Evolutionary conservation across 2,888 invertebrate genomes (phyloP).

Genomic region (Dryocosmus kuriphilus): DNA sequence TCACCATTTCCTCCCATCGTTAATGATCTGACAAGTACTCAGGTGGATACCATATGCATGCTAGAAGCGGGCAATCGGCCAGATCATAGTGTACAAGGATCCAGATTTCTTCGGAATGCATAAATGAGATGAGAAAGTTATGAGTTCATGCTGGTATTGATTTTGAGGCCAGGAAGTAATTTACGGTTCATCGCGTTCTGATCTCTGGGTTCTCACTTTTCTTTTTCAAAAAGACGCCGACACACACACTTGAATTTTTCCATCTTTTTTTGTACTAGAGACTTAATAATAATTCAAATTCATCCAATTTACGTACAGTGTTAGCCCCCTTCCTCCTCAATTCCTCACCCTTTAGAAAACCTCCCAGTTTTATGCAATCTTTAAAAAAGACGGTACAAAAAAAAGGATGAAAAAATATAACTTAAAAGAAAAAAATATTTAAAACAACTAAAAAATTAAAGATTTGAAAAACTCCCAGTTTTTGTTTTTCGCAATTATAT

Average conservation of each 20-base stretch:
- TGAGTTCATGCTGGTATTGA: slow-evolving; percentile 28
- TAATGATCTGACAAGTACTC: slow-evolving; percentile 63
- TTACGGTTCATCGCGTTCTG: slow-evolving; percentile 52
- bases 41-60: slow-evolving; percentile 60
- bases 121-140: slow-evolving; percentile 46
- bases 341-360: too few species aligned
- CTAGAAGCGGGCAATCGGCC: slow-evolving; percentile 41
- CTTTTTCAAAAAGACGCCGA: slow-evolving; percentile 1
- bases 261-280: background rate
- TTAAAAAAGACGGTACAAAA: too few species aligned
- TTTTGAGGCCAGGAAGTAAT: slow-evolving; percentile 55
- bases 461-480: too few species aligned
- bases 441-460: too few species aligned
- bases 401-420: too few species aligned
- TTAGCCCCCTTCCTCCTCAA: too few species aligned
- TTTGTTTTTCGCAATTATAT: too few species aligned
- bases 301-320: background rate
- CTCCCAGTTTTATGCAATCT: too few species aligned
- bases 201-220: slow-evolving; percentile 13
- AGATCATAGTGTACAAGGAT: slow-evolving; percentile 9
- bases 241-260: slow-evolving; percentile 14
- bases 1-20: slow-evolving; percentile 73
- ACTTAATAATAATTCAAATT: background rate
- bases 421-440: too few species aligned
- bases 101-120: slow-evolving; percentile 11